phyloP scores from a whole-genome alignment of 2,888 invertebrate genomes.

The Sinhomidia bicolor region DNA sequence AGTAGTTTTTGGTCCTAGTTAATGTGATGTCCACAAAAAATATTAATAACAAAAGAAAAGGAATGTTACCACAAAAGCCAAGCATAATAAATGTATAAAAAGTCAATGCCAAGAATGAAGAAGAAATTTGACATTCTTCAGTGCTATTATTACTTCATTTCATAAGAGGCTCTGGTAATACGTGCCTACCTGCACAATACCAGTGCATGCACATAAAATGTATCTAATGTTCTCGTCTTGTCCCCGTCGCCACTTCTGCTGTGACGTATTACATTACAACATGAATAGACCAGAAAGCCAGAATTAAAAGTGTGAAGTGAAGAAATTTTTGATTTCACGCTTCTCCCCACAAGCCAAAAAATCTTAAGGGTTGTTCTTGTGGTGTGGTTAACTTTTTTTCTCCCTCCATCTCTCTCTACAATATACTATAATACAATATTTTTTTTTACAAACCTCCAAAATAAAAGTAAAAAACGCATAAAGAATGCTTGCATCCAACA shows the following conservation, averaged over 20 bases:
- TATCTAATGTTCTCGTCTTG: not conserved
- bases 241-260: constrained; percentile 14
- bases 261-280: constrained; percentile 43
- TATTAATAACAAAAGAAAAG: constrained; percentile 36
- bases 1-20: too few species aligned
- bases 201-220: not conserved
- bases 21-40: constrained; percentile 45
- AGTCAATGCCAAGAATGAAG: constrained; percentile 51
- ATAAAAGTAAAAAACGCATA: not conserved
- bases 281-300: constrained; percentile 31
- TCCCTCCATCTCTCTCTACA: constrained; percentile 8
- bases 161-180: too few species aligned
- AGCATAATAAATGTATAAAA: constrained; percentile 31
- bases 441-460: not conserved
- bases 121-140: constrained; percentile 27
- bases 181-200: too few species aligned
- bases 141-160: constrained; percentile 3
- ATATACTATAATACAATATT: constrained; percentile 4
- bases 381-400: constrained; percentile 49
- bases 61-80: constrained; percentile 42
- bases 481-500: not conserved
- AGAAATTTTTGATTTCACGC: constrained; percentile 80
- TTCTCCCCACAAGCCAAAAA: constrained; percentile 73
- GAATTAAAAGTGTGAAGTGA: constrained; percentile 75
- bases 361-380: constrained; percentile 35